Evolutionary conservation across 2,888 invertebrate species (phyloP), one percentile per base, ranked within the genome.

Genomic region (Acleris literana): DNA sequence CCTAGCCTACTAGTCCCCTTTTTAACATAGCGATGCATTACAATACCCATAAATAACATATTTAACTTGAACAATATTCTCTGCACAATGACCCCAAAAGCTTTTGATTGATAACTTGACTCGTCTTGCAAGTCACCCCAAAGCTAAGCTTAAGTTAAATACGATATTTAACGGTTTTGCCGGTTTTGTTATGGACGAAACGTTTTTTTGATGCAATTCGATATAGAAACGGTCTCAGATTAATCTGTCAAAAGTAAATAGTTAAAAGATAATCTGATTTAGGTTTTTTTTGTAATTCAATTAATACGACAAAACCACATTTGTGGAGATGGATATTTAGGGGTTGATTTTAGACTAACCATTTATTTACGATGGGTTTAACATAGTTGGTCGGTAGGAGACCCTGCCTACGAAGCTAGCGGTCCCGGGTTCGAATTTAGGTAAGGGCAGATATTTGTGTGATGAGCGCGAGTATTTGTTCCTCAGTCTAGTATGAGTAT

Each of bases 31-130:
- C 17, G 51, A 2, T 46, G 6, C n/a, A n/a, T 16, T 7, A 25
- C 5, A 55, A 49, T 60, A 44, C 44, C 49, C 49, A 48, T 60
- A 55, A 64, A 64, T 60, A 64, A 64, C 18, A 59, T 43, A 44
- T 65, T 65, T 55, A 64, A 43, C 18, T 17, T 20, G n/a, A 29
- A 53, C 46, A 39, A 25, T 48, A n/a, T 46, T 20, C 51, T 7
- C 22, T 20, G 43, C 49, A 65, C 46, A 64, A 64, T 59, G 59
- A 49, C 22, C 39, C 18, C 39, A 64, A 60, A 53, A 60, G 25
- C 43, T 52, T 63, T 53, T 64, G 64, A 64, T 64, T 39, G 58
- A 64, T 64, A 58, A 22, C 48, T 48, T 53, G 13, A 53, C 49
- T 44, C 20, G 54, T 58, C 44, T 49, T 52, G 58, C 29, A 29